A percentile compares a stretch with the other conserved stretches of the same genome.
These are phyloP conservation scores for Meghimatium bilineatum DNA, from an alignment of 2,888 invertebrate species.

Conservation along the genomic window DNA sequence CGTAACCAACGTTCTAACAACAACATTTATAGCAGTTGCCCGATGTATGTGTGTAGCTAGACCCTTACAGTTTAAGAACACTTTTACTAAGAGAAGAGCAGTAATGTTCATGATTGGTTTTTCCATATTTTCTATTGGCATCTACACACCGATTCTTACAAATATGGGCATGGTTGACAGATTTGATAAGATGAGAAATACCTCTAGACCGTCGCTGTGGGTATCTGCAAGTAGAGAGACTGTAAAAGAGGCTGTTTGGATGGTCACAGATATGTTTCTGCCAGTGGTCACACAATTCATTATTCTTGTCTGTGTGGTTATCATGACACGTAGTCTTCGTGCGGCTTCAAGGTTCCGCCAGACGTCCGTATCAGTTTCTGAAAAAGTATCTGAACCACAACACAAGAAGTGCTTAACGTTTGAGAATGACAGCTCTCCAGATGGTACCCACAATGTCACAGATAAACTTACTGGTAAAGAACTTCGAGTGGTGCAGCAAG, in stretches of 20 bases:
- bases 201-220: not conserved
- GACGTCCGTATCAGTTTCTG: not conserved
- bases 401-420: not conserved
- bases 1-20: not conserved
- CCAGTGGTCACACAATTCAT: not conserved
- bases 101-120: not conserved
- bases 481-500: slow-evolving; percentile 7
- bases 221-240: not conserved
- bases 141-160: not conserved
- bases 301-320: not conserved
- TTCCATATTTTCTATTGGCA: not conserved
- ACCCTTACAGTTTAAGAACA: not conserved
- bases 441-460: not conserved
- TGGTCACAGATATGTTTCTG: not conserved
- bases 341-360: not conserved
- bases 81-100: not conserved
- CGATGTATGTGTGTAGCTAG: slow-evolving; percentile 4
- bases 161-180: not conserved
- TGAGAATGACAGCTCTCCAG: not conserved
- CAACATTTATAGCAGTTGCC: slow-evolving; percentile 4
- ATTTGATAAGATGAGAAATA: not conserved
- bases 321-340: slow-evolving; percentile 24
- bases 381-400: no score
- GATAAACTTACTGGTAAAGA: not conserved
- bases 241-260: not conserved